phyloP scores from a whole-genome alignment of 2,113 vertebrate genomes.

The Andinoacara biseriatus region DNA sequence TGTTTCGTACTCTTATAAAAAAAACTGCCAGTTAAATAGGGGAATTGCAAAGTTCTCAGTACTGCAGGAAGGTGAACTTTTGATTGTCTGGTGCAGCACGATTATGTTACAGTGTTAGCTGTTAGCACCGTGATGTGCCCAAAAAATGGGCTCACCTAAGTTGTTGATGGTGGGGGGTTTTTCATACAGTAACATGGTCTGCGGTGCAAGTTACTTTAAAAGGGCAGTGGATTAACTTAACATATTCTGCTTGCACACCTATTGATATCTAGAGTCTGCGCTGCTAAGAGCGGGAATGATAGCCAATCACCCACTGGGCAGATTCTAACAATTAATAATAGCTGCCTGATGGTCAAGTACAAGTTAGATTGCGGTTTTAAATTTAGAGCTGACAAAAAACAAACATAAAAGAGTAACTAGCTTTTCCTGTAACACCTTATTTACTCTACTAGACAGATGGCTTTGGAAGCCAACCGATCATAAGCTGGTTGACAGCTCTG shows the following conservation, averaged over 20 bases:
- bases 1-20: not conserved
- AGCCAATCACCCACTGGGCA: constrained; percentile 15
- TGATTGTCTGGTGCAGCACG: not conserved
- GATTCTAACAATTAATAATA: constrained; percentile 39
- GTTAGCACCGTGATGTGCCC: not conserved
- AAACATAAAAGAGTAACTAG: constrained; percentile 1
- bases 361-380: not conserved
- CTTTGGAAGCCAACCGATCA: constrained; percentile 8
- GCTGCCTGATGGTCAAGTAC: constrained; percentile 9
- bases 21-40: not conserved
- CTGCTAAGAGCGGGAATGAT: not conserved
- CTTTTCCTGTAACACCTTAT: not conserved
- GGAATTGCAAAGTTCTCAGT: not conserved
- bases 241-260: not conserved
- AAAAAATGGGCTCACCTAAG: not conserved
- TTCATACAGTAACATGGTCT: not conserved
- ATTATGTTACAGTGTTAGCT: not conserved
- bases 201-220: not conserved
- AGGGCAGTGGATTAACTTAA: not conserved
- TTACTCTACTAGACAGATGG: not conserved
- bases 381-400: not conserved
- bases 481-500: constrained; percentile 28
- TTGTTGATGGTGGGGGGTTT: not conserved
- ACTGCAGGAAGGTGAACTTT: not conserved
- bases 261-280: not conserved